Evolutionary conservation across 2,888 invertebrate genomes (phyloP).

Genomic region (Cantharis lateralis): DNA sequence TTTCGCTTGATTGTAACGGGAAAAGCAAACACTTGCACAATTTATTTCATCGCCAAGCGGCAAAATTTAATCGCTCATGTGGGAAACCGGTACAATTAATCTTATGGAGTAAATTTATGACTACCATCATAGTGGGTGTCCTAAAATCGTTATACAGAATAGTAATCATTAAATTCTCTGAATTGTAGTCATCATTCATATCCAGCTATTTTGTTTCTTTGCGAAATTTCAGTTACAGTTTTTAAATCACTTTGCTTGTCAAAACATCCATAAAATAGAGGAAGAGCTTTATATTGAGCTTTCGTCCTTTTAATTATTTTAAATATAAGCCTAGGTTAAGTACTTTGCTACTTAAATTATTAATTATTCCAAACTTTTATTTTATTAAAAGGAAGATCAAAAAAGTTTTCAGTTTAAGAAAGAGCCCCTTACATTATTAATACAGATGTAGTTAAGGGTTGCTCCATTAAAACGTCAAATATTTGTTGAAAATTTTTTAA

Average conservation of each 20-base stretch:
- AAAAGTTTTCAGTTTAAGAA: not conserved
- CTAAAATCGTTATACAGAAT: slow-evolving; percentile 38
- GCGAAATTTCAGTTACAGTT: slow-evolving; percentile 6
- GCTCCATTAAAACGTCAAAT: slow-evolving; percentile 27
- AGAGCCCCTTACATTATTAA: slow-evolving; percentile 8
- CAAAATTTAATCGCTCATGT: slow-evolving; percentile 45
- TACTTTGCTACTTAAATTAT: not conserved
- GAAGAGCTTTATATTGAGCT: not conserved
- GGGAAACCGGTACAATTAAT: slow-evolving; percentile 45
- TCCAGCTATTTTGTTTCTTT: slow-evolving; percentile 10
- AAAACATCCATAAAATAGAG: not conserved
- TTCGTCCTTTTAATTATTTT: not conserved
- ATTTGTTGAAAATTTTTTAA: slow-evolving; percentile 20
- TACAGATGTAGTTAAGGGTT: slow-evolving; percentile 1
- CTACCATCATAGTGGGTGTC: slow-evolving; percentile 35
- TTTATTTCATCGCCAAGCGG: slow-evolving; percentile 39
- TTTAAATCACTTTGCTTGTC: not conserved
- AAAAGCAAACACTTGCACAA: slow-evolving; percentile 42
- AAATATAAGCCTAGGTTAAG: not conserved
- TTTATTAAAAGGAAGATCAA: slow-evolving; percentile 1
- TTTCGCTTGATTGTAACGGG: slow-evolving; percentile 37
- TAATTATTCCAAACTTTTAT: not conserved
- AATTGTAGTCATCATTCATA: slow-evolving; percentile 26
- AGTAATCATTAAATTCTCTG: slow-evolving; percentile 39
- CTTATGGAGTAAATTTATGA: slow-evolving; percentile 39